Conservation (phyloP, 35 echinoderm and acorn worm species). For the Anneissia japonica region DNA sequence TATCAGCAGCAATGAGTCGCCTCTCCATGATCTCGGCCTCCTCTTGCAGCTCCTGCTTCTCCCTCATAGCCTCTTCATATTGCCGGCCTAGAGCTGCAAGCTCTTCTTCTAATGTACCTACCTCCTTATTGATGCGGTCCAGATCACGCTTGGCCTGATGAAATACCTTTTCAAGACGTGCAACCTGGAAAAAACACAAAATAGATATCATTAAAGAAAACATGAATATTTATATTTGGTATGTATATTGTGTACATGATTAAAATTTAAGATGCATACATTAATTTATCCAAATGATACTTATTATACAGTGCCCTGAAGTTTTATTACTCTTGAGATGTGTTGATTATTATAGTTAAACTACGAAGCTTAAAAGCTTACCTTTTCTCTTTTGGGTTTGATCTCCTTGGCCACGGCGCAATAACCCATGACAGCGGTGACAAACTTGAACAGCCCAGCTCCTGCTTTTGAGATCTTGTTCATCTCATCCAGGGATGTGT, state of each 20-base stretch:
- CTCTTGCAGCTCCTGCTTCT: slow-evolving; percentile 82
- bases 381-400: slow-evolving; percentile 98
- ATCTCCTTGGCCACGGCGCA: slow-evolving; percentile 91
- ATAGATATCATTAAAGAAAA: too few relatives aligned
- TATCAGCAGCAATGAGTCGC: slow-evolving; percentile 88
- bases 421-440: slow-evolving; percentile 88
- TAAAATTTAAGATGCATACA: too few relatives aligned
- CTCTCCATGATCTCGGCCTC: slow-evolving; percentile 99
- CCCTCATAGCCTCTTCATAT: slow-evolving; percentile 86
- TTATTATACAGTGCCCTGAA: too few relatives aligned
- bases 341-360: not conserved
- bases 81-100: slow-evolving; percentile 64
- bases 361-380: not conserved
- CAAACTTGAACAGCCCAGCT: slow-evolving; percentile 91
- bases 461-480: slow-evolving; percentile 74
- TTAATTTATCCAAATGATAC: too few relatives aligned
- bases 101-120: slow-evolving; percentile 66
- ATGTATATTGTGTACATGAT: too few relatives aligned
- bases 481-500: slow-evolving; percentile 76
- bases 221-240: too few relatives aligned
- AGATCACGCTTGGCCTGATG: slow-evolving; percentile 97
- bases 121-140: slow-evolving; percentile 86
- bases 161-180: slow-evolving; percentile 87
- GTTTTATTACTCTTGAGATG: not conserved
- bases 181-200: slow-evolving; percentile 48